Base-by-base conservation (phyloP, 2,113 vertebrate genomes). In the Poeciliopsis retropinna region DNA sequence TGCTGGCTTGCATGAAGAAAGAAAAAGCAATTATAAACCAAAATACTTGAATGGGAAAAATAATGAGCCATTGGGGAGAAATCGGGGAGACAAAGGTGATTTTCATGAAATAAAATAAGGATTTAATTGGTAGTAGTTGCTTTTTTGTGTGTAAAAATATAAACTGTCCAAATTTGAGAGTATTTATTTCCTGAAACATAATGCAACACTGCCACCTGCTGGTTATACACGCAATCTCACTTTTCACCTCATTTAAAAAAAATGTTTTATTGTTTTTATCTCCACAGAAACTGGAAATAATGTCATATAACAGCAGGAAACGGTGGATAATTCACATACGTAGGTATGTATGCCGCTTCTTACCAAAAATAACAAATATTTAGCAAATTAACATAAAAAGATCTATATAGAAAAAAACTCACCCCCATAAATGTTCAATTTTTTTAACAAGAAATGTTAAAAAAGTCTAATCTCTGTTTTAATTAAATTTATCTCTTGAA, bases 271-370 rank as follows among this genome's bases (percentile, higher is more conserved):
- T 70, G 4, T 70, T 9, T 76, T 65, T 15, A 22, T 57, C 60
- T 15, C 67, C 72, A 67, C 93, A 95, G 94, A 95, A 76, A 91
- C 70, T 37, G 87, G 92, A 39, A 94, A 87, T 30, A 93, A 93
- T n/a, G 84, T 85, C 76, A 92, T 93, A 47, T 93, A 88, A 89
- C 1, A 32, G 64, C 67, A 85, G 90, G 60, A 37, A 13, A 28
- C 12, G 54, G 27, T 28, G 34, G 76, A 73, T 30, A 73, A 75
- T 11, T 27, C 34, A 73, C 79, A 47, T 41, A 67, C 67, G 67
- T 57, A 39, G 78, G 79, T 67, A 80, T 32, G 67, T 70, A 62
- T 69, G 54, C n/a, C 14, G 60, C 41, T 8, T n/a, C 2, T 25
- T 3, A 57, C 2, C 51, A 7, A 22, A 22, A 5, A 47, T 47